Base-by-base conservation (phyloP, 2,888 invertebrate genomes). In the Eulithis testata region DNA sequence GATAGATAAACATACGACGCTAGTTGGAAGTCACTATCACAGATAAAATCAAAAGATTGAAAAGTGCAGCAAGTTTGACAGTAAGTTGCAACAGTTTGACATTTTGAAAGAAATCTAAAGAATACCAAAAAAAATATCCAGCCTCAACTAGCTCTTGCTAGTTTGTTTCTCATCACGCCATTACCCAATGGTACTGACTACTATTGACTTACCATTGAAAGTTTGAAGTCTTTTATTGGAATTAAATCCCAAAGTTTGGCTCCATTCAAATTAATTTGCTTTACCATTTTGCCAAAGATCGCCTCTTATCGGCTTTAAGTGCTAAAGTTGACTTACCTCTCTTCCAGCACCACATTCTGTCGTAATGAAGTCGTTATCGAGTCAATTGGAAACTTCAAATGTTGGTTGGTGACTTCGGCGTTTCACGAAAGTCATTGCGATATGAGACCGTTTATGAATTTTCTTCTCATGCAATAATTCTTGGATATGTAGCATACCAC, bases 211-310 rank as follows among this genome's bases (percentile, higher is more conserved):
- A 9, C 21, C 21, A 40, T 40, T 40, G 40, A 40, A 40, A 40
- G 1, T 40, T 7, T 3, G 40, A 40, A 37, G 37, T 37, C 37
- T 9, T 43, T n/a, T 3, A n/a, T 11, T 44, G 11, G 11, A 44
- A 44, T 4, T n/a, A 44, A 44, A 44, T 11, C n/a, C 11, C 44
- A 44, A 44, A 44, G 44, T n/a, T 44, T 11, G n/a, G 44, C 5
- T n/a, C n/a, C 11, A 44, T 44, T 44, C n/a, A 11, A 44, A 44
- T 44, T n/a, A 44, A 44, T 44, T 44, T 44, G 44, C 14, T 14
- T 14, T n/a, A 47, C 47, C 47, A 47, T 47, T 47, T n/a, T 4
- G 14, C 14, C 47, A 12, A 47, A 47, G n/a, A 47, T 47, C 47
- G 7, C 47, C 14, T 47, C 47, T 14, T 8, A 47, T 14, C 47